Evolutionary conservation across 1,140 invertebrate genomes (phyloP).

Genomic region (Rhyzopertha dominica): DNA sequence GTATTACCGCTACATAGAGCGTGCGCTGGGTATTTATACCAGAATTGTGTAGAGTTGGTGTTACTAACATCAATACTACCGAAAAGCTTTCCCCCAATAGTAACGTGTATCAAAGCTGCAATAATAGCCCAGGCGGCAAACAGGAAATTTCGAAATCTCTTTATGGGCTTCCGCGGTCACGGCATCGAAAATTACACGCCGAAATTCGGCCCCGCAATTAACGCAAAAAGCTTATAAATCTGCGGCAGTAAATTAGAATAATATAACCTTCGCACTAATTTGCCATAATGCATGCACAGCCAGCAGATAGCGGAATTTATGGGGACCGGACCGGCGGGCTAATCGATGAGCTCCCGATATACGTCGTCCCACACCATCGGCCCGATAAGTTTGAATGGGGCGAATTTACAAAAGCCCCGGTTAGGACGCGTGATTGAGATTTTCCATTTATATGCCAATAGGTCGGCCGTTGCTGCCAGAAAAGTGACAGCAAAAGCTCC

Average conservation of each 20-base stretch:
- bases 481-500: too few species aligned
- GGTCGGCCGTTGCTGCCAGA: too few species aligned
- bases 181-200: too few species aligned
- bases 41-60: too few species aligned
- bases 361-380: constrained; percentile 9
- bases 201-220: constrained; percentile 6
- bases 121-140: too few species aligned
- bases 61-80: too few species aligned
- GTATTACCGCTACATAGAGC: too few species aligned
- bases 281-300: constrained; percentile 13
- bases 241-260: constrained; percentile 12
- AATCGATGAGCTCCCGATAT: constrained; percentile 14
- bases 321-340: constrained; percentile 6
- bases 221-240: constrained; percentile 14
- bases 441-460: constrained; percentile 14
- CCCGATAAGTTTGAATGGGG: constrained; percentile 16
- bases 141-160: too few species aligned
- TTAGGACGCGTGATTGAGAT: constrained; percentile 12
- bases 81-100: too few species aligned
- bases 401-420: constrained; percentile 15
- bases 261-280: constrained; percentile 16
- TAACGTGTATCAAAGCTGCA: too few species aligned
- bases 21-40: too few species aligned
- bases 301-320: constrained; percentile 15
- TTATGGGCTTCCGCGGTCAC: too few species aligned